These are phyloP conservation scores for Agrochola circellaris DNA, from an alignment of 2,888 invertebrate species.

Conservation along the genomic window DNA sequence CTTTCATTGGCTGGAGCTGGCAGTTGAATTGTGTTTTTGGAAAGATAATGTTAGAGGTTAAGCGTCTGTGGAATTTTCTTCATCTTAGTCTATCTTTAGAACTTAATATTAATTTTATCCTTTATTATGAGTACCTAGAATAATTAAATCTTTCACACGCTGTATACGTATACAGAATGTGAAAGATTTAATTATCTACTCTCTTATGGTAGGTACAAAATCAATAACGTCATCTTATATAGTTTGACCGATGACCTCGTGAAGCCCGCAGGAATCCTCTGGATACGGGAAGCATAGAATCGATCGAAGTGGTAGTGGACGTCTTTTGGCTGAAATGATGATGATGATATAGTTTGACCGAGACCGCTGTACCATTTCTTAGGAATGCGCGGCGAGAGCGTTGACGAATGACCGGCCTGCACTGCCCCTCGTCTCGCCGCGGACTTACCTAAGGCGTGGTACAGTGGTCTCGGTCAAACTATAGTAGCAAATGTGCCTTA, in stretches of 20 bases:
- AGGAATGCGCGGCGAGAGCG: too few relatives aligned
- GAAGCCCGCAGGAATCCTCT: too few relatives aligned
- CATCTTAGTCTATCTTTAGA: not conserved
- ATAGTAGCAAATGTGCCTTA: not conserved
- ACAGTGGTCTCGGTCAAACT: too few relatives aligned
- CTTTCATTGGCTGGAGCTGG: conserved; percentile 5
- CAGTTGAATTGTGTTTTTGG: conserved; percentile 8
- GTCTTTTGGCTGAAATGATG: too few relatives aligned
- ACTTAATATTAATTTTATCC: not conserved
- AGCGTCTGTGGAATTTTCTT: not conserved
- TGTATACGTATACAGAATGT: not conserved
- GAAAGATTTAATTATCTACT: too few relatives aligned
- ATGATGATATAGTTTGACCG: not conserved
- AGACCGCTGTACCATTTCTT: too few relatives aligned
- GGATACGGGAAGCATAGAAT: too few relatives aligned
- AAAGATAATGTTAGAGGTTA: not conserved
- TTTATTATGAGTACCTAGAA: not conserved
- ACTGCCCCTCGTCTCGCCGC: too few relatives aligned
- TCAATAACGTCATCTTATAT: not conserved
- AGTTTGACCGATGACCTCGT: too few relatives aligned
- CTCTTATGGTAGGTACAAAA: not conserved
- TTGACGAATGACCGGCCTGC: too few relatives aligned
- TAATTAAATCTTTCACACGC: not conserved
- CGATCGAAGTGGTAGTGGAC: too few relatives aligned
- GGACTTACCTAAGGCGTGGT: too few relatives aligned